Base-by-base conservation (phyloP, 1,140 invertebrate species). In the Sminthurinus signatus region DNA sequence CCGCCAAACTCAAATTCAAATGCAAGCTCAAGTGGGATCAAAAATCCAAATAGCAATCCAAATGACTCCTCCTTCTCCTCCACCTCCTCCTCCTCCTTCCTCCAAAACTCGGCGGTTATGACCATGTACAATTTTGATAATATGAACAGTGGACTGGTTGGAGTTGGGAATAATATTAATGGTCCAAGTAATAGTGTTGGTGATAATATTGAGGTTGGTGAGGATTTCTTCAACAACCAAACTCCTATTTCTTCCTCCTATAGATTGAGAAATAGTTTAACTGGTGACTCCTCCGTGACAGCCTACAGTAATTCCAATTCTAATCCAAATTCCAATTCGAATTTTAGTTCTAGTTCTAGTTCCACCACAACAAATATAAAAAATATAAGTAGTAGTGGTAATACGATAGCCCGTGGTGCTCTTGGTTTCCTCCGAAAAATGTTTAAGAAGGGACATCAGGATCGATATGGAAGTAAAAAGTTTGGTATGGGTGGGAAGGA, bases 391-490 rank as follows among this genome's bases (percentile, higher is more conserved):
- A 42, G 46, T 42, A 32, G 44, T 25, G 51, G 46, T 12, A 44
- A 48, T 3, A 44, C 48, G 4, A 62, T 69, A 27, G 64, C 69
- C 44, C 60, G 65, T 28, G 69, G 70, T 17, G 66, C 70, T 14
- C 27, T 71, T 1, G 66, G 66, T 8, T 68, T 71, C 46, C 57
- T 71, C 28, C 59, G 65, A 19, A 68, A 68, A 65, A 69, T 69
- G 23, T 69, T 69, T 52, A 69, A 62, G 48, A 69, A 69, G 51
- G 67, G 67, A 1, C 23, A 29, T 44, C 8, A 21, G 48, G 28
- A 29, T 36, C 14, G 25, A 8, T 10, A 19, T 12, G 61, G 52
- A 32, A 29, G 15, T 12, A 23, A 39, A 15, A 62, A 36, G 44
- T 42, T 48, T 57, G 58, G 55, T 50, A 63, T 60, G 43, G 61